Base-by-base conservation (phyloP, 2,797 vertebrate genomes). In the Spinibarbus caldwelli region DNA sequence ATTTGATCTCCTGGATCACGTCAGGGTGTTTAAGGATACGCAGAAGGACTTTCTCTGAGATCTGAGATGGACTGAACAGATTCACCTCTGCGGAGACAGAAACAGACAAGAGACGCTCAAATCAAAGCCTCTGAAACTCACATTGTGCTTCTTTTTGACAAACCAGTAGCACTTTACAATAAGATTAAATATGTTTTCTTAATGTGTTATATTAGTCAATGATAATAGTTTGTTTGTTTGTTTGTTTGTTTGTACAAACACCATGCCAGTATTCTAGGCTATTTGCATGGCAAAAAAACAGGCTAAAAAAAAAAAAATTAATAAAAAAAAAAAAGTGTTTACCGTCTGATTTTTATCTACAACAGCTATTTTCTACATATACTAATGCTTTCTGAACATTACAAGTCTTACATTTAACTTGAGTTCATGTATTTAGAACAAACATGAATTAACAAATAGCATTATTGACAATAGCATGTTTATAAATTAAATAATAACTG, bases 1-100 rank as follows among this genome's bases (percentile, higher is more conserved):
- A 98, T 90, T 96, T 97, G 87, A 99, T 95, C 59, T 99, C 97
- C 90, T 98, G 97, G 91, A 99, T 97, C 90, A 99, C 97, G 0
- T 98, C 95, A 0, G 96, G 97, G 34, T 98, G 97, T 6, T 96
- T 97, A 57, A 99, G 95, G 77, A 99, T 96, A 4, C 98, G 92
- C 76, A 99, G 93, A 43, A 99, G 94, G 82, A 99, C 96, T 85
- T 99, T 99, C 86, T 99, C 98, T 0, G 97, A 97, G 87, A 99
- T 95, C 90, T 95, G 95, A 78, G 90, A 86, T 0, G 95, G 95
- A 57, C 90, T 96, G 92, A 99, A 99, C 85, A 97, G 92, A 0
- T 92, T 93, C 79, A 98, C 96, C 92, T 99, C 98, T 99, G 94
- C 45, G 59, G 15, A 71, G n/a, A 59, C 11, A 68, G 47, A 43